These are phyloP conservation scores for Watsonalla cultraria DNA, from an alignment of 2,888 invertebrate genomes.

Conservation along the genomic window DNA sequence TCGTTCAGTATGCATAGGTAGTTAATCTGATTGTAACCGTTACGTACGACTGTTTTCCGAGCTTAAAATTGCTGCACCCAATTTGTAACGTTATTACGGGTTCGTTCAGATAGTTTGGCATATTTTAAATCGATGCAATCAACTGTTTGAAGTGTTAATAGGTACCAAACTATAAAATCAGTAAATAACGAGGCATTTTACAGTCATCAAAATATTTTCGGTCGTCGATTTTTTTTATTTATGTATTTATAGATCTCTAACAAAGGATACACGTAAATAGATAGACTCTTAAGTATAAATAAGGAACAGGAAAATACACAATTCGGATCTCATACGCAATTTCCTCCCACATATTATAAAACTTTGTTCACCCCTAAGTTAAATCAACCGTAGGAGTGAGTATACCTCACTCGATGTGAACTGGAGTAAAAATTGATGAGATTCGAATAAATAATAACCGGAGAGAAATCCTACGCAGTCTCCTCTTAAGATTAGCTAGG, in stretches of 20 bases:
- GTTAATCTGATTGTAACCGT: constrained; percentile 3
- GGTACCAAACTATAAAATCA: too few relatives aligned
- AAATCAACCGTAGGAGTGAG: neutral
- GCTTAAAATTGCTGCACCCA: constrained; percentile 2
- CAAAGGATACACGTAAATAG: too few relatives aligned
- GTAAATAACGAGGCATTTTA: too few relatives aligned
- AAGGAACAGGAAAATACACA: neutral
- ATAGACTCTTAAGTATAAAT: too few relatives aligned
- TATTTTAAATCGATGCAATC: neutral
- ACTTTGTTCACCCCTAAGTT: neutral
- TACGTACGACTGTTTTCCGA: neutral
- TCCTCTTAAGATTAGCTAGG: constrained; percentile 17
- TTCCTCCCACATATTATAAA: neutral
- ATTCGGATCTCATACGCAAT: neutral
- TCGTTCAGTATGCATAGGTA: constrained; percentile 3
- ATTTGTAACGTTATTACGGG: constrained; percentile 1
- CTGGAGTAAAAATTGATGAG: constrained; percentile 11
- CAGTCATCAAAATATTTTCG: too few relatives aligned
- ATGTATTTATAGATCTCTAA: too few relatives aligned
- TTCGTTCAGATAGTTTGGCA: neutral
- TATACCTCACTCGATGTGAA: constrained; percentile 9
- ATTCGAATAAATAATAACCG: constrained; percentile 15
- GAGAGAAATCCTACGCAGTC: constrained; percentile 10
- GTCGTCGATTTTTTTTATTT: too few relatives aligned
- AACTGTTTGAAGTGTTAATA: too few relatives aligned